Conservation (phyloP, 2,797 vertebrate genomes). For the Sternotherus odoratus region DNA sequence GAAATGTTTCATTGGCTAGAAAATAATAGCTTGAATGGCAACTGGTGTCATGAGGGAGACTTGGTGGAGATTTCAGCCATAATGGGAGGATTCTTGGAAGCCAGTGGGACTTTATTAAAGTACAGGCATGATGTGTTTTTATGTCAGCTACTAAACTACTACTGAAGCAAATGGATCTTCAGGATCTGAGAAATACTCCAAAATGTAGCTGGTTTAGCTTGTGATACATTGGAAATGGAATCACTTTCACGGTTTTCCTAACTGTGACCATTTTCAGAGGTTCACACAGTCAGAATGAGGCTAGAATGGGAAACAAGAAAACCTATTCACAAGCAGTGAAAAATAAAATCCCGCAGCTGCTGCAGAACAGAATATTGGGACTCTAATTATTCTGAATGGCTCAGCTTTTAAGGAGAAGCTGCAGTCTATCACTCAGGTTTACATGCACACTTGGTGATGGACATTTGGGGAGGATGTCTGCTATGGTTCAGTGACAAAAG, state of each 20-base stretch:
- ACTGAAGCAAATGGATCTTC: not conserved
- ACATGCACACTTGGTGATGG: not conserved
- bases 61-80: not conserved
- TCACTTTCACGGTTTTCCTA: not conserved
- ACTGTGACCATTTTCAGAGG: slow-evolving; percentile 1
- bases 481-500: slow-evolving; percentile 4
- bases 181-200: not conserved
- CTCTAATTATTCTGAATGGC: not conserved
- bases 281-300: not conserved
- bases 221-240: too few species aligned
- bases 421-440: not conserved
- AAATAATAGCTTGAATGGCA: not conserved
- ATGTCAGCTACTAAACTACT: not conserved
- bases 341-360: slow-evolving; percentile 36
- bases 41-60: too few species aligned
- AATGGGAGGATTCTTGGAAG: not conserved
- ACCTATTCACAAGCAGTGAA: not conserved
- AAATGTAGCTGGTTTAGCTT: not conserved
- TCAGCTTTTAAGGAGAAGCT: slow-evolving; percentile 8
- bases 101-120: not conserved
- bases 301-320: slow-evolving; percentile 10
- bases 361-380: not conserved
- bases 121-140: not conserved
- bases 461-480: not conserved
- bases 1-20: not conserved